Percentiles rank a stretch among this genome's conserved stretches.
Evolutionary conservation across 2,888 invertebrate genomes (phyloP).

Genomic region (Cryptus armator): DNA sequence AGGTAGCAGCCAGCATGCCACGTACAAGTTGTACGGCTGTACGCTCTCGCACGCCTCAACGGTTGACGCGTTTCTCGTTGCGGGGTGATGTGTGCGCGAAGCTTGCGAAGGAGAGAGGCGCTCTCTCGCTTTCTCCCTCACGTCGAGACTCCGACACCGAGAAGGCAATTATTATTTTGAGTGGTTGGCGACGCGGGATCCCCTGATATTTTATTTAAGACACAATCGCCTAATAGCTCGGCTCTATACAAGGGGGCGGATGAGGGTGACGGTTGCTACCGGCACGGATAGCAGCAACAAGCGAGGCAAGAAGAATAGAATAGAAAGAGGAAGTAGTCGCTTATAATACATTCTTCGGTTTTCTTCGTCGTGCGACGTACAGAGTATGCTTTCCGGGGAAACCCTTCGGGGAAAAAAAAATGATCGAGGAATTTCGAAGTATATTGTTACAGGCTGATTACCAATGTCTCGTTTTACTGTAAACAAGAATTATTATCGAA

Average conservation of each 20-base stretch:
- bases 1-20: constrained; percentile 27
- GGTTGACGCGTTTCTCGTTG: constrained; percentile 54
- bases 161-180: constrained; percentile 84
- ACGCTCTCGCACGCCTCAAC: constrained; percentile 35
- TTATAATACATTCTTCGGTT: constrained; percentile 21
- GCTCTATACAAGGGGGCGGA: constrained; percentile 74
- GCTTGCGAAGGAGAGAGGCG: constrained; percentile 10
- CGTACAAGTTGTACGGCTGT: constrained; percentile 44
- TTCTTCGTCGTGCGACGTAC: neutral
- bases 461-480: too few relatives aligned
- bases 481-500: too few relatives aligned
- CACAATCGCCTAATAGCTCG: constrained; percentile 84
- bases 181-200: constrained; percentile 81
- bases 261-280: constrained; percentile 66
- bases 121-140: constrained; percentile 23
- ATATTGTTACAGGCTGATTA: too few relatives aligned
- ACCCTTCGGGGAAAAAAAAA: neutral
- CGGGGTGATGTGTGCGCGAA: constrained; percentile 48
- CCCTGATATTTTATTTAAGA: constrained; percentile 84
- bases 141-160: constrained; percentile 73
- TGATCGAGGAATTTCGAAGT: too few relatives aligned
- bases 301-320: constrained; percentile 61
- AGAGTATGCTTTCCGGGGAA: constrained; percentile 60
- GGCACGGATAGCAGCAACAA: constrained; percentile 44
- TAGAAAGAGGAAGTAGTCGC: constrained; percentile 54